Percentiles rank a stretch among this genome's conserved stretches.
Conservation (phyloP, 2,797 vertebrate species). For the Pipistrellus kuhlii region DNA sequence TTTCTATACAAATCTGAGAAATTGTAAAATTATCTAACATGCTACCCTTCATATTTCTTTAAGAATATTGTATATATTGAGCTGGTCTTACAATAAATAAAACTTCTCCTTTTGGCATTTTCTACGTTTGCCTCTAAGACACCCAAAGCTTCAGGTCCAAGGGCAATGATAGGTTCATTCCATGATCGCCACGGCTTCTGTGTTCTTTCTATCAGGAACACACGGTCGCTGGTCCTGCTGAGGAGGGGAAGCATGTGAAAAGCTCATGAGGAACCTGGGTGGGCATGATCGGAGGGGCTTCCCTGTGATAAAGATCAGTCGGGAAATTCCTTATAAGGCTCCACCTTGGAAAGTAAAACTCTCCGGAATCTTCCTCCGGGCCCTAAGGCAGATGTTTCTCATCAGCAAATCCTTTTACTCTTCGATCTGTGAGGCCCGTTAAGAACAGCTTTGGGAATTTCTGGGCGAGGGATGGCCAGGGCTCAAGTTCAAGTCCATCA, state of each 20-base stretch:
- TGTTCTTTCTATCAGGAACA: conserved; percentile 45
- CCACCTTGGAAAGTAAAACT: neutral
- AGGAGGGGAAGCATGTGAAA: neutral
- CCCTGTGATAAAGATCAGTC: neutral
- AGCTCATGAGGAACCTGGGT: neutral
- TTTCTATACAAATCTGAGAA: neutral
- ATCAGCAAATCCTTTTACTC: conserved; percentile 65
- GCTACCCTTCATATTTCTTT: neutral
- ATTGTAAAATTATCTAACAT: neutral
- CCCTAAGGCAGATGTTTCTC: conserved; percentile 66
- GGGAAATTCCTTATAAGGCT: neutral
- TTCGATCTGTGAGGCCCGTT: conserved; percentile 57
- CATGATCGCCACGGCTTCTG: neutral
- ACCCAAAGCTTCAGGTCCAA: neutral
- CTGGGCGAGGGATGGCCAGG: neutral
- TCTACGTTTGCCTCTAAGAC: neutral
- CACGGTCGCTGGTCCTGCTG: neutral
- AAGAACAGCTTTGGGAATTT: conserved; percentile 66
- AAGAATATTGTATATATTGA: neutral
- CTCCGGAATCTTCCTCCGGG: neutral
- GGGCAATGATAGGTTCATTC: neutral
- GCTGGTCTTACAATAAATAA: neutral
- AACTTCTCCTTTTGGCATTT: neutral
- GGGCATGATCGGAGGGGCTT: neutral
- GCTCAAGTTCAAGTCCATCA: conserved; percentile 59